A percentile compares a stretch with the other conserved stretches of the same genome.
Conservation (phyloP, 2,113 vertebrate species). For the Asarcornis scutulata region DNA sequence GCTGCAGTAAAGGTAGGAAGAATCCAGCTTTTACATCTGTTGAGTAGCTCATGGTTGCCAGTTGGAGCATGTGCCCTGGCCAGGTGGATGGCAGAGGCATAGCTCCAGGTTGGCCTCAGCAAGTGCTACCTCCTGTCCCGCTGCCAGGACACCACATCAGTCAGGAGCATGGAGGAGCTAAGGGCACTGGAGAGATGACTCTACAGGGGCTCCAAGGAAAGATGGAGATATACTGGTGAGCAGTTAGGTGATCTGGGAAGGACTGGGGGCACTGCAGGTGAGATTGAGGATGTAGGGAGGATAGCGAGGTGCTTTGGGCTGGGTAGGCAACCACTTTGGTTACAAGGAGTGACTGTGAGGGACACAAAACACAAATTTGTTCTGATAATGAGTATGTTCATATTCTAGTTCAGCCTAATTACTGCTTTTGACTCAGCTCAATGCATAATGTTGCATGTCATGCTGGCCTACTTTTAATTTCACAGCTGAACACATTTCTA, state of each 20-base stretch:
- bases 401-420: constrained; percentile 69
- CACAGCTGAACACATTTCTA: constrained; percentile 82
- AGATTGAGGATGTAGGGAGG: background rate
- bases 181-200: background rate
- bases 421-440: constrained; percentile 73
- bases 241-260: background rate
- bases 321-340: background rate
- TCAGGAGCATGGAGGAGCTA: accelerated
- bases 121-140: background rate
- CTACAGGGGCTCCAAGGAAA: background rate
- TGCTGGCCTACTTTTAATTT: constrained; percentile 82
- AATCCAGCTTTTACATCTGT: background rate
- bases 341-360: accelerated
- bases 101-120: background rate
- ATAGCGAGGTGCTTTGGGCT: background rate
- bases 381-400: constrained; percentile 20
- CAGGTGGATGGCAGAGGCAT: background rate
- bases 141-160: accelerated
- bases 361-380: background rate
- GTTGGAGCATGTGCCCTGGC: background rate
- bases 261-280: background rate
- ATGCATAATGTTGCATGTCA: constrained; percentile 65
- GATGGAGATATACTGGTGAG: accelerated
- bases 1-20: background rate
- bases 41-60: background rate